phyloP scores from a whole-genome alignment of 2,113 vertebrate genomes.

The Pipa parva region DNA sequence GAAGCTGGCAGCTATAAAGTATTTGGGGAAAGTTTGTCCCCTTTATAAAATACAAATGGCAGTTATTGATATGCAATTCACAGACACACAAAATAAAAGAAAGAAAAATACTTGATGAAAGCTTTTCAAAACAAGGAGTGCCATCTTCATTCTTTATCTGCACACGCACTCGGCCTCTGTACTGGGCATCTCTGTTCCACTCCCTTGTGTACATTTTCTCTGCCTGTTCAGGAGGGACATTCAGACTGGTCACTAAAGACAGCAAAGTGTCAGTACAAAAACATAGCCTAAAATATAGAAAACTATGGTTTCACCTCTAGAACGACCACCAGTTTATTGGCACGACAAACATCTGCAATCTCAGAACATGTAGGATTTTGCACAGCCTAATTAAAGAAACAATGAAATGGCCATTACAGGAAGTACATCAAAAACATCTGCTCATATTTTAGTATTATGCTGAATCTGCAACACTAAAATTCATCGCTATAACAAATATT shows the following conservation, averaged over 20 bases:
- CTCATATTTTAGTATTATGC: background rate
- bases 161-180: constrained; percentile 84
- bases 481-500: too few relatives aligned
- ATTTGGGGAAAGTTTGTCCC: too few relatives aligned
- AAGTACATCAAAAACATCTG: too few relatives aligned
- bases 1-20: too few relatives aligned
- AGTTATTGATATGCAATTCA: background rate
- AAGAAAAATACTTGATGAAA: constrained; percentile 85
- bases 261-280: background rate
- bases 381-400: constrained; percentile 71
- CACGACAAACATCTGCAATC: constrained; percentile 86
- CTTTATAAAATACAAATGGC: too few relatives aligned
- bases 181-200: constrained; percentile 89
- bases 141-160: constrained; percentile 89
- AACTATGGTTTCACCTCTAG: constrained; percentile 70
- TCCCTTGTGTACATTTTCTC: constrained; percentile 94
- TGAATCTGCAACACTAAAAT: background rate
- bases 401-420: background rate
- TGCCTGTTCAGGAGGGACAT: constrained; percentile 50
- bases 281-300: background rate
- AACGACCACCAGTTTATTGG: constrained; percentile 80
- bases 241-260: background rate
- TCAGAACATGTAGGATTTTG: constrained; percentile 92
- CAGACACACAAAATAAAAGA: constrained; percentile 54
- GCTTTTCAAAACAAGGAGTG: constrained; percentile 77